Percentiles rank a stretch among this genome's conserved stretches.
Conservation (phyloP, 2,113 vertebrate species). For the Ursus arctos region DNA sequence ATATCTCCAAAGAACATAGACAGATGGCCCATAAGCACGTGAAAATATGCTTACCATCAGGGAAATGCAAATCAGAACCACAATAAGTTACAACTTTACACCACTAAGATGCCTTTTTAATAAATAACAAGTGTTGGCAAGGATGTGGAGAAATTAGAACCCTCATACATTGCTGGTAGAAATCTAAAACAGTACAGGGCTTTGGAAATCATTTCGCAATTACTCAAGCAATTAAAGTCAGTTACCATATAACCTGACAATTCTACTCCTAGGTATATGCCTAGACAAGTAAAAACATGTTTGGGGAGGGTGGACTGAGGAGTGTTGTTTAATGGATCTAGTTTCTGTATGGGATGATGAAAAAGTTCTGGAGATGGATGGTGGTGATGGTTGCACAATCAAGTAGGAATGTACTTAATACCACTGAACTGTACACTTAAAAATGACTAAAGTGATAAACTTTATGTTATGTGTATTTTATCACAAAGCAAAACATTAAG, state of each 20-base stretch:
- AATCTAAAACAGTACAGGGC: background rate
- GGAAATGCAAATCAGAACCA: background rate
- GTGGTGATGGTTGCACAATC: background rate
- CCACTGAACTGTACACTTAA: background rate
- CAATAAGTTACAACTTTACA: background rate
- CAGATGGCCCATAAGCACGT: background rate
- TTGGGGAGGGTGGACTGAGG: background rate
- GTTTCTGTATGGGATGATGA: background rate
- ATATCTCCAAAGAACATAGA: background rate
- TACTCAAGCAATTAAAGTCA: background rate
- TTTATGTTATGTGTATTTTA: background rate
- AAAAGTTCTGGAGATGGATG: background rate
- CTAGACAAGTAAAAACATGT: background rate
- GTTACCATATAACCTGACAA: background rate
- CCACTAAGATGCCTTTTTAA: background rate
- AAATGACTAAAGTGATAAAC: background rate
- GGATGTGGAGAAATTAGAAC: background rate
- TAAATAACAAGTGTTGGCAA: background rate
- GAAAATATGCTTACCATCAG: background rate
- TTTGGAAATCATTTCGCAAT: background rate
- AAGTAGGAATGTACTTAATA: background rate
- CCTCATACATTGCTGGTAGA: background rate
- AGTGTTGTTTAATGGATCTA: background rate
- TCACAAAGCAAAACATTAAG: background rate
- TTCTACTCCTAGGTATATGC: background rate